phyloP scores from a whole-genome alignment of 2,888 invertebrate species.

The Drosophila diplacantha region DNA sequence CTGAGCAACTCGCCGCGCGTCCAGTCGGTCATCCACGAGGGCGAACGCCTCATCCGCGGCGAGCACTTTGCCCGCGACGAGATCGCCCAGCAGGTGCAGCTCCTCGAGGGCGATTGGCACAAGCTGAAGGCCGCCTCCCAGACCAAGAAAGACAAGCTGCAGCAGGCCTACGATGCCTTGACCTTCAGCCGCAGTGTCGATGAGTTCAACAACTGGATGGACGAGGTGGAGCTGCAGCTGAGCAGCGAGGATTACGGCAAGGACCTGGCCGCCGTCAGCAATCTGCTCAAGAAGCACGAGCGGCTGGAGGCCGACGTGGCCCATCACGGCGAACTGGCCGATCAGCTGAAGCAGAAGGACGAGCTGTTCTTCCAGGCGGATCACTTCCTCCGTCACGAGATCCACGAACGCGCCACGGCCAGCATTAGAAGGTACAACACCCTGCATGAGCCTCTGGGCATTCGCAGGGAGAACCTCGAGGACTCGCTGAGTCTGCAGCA shows the following conservation, averaged over 20 bases:
- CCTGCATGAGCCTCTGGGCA: conserved; percentile 93
- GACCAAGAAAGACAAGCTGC: conserved; percentile 89
- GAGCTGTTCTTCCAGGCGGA: conserved; percentile 86
- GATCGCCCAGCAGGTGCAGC: conserved; percentile 89
- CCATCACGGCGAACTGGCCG: conserved; percentile 89
- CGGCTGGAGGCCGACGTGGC: conserved; percentile 92
- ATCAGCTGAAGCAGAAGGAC: conserved; percentile 87
- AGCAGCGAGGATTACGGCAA: conserved; percentile 82
- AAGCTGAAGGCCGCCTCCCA: conserved; percentile 89
- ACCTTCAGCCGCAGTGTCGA: conserved; percentile 92
- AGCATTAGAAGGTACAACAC: conserved; percentile 86
- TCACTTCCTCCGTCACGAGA: conserved; percentile 94
- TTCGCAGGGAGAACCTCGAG: conserved; percentile 93
- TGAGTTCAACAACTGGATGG: conserved; percentile 96
- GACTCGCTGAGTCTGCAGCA: conserved; percentile 93
- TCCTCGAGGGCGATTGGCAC: conserved; percentile 91
- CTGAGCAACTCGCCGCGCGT: conserved; percentile 92
- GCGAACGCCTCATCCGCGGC: conserved; percentile 85
- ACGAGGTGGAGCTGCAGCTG: conserved; percentile 88
- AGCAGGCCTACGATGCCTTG: conserved; percentile 94
- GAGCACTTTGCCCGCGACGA: conserved; percentile 94
- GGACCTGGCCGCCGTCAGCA: conserved; percentile 91
- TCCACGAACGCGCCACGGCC: conserved; percentile 84
- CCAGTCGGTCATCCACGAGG: conserved; percentile 88
- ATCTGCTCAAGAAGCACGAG: conserved; percentile 87